These are phyloP conservation scores for Montipora foliosa DNA, from an alignment of 64 coral and sea anemone genomes.

Conservation along the genomic window DNA sequence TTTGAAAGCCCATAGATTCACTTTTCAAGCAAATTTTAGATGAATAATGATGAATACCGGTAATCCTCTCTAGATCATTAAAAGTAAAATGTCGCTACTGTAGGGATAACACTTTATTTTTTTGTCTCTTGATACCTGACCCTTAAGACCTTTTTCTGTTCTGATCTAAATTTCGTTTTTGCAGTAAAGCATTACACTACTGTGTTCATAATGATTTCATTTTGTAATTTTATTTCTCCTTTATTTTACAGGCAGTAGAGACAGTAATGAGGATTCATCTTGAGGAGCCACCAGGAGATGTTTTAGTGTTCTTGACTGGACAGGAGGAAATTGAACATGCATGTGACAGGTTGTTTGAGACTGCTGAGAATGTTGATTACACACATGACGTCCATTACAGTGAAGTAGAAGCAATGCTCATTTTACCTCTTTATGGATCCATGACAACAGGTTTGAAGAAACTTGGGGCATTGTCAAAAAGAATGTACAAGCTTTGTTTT, in stretches of 20 bases:
- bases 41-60: too few relatives aligned
- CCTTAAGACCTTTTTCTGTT: too few relatives aligned
- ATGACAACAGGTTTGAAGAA: constrained; percentile 82
- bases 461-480: neutral
- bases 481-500: too few relatives aligned
- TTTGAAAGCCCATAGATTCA: too few relatives aligned
- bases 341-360: constrained; percentile 90
- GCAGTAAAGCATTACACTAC: neutral
- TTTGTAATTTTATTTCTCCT: neutral
- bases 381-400: constrained; percentile 77
- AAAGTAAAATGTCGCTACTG: too few relatives aligned
- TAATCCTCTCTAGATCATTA: too few relatives aligned
- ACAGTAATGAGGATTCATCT: constrained; percentile 89
- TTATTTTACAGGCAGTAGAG: constrained; percentile 65
- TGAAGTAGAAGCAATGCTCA: constrained; percentile 77
- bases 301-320: constrained; percentile 89
- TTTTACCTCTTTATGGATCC: constrained; percentile 91
- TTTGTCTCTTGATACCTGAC: too few relatives aligned
- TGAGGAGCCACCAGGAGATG: constrained; percentile 73
- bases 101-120: too few relatives aligned
- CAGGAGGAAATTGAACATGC: constrained; percentile 93
- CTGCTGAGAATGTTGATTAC: constrained; percentile 91
- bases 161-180: too few relatives aligned
- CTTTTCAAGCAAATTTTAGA: too few relatives aligned
- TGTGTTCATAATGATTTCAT: neutral